phyloP scores from a whole-genome alignment of 2,797 vertebrate species.

The Cottoperca gobio region DNA sequence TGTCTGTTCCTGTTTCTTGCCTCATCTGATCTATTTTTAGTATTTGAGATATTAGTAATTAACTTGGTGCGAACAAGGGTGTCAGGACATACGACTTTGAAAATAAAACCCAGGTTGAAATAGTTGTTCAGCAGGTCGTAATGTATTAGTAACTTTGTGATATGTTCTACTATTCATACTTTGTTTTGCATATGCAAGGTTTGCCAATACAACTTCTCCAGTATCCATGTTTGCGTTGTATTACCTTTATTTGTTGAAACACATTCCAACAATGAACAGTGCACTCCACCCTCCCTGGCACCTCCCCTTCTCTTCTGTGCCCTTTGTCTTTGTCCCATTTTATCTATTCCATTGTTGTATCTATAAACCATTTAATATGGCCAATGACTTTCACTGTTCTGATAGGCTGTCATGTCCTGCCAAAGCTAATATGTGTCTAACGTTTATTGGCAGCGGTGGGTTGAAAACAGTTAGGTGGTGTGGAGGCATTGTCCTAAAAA shows the following conservation, averaged over 20 bases:
- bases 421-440: constrained; percentile 91
- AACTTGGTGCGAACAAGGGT: not conserved
- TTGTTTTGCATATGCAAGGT: not conserved
- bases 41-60: not conserved
- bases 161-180: not conserved
- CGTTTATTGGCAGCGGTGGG: constrained; percentile 78
- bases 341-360: constrained; percentile 81
- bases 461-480: constrained; percentile 76
- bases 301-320: constrained; percentile 8
- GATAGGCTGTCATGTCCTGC: constrained; percentile 82
- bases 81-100: not conserved
- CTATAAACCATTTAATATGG: constrained; percentile 88
- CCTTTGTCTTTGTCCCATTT: constrained; percentile 45
- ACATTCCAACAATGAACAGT: constrained; percentile 66
- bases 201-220: not conserved
- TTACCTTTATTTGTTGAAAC: constrained; percentile 90
- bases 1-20: not conserved
- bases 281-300: constrained; percentile 22
- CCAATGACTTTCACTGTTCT: constrained; percentile 80
- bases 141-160: not conserved
- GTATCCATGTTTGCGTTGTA: constrained; percentile 69
- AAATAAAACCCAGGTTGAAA: not conserved
- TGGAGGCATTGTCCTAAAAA: constrained; percentile 44
- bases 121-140: not conserved
- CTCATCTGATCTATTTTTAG: not conserved